phyloP scores from a whole-genome alignment of 2,797 vertebrate species.

The Lutjanus argentimaculatus region DNA sequence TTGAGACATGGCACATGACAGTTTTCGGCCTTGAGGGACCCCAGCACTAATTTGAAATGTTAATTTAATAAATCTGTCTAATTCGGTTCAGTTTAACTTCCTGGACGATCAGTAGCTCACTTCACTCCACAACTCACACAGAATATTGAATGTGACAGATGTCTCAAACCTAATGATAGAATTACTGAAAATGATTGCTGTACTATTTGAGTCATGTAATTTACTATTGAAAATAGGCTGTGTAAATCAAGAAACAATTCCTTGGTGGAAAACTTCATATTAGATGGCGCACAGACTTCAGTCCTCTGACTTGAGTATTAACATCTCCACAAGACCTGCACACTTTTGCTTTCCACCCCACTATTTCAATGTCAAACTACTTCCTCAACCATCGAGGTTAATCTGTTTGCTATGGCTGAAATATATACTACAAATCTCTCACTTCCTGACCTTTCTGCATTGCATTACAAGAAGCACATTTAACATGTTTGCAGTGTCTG shows the following conservation, averaged over 20 bases:
- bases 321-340: background rate
- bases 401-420: background rate
- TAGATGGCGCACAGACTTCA: too few relatives aligned
- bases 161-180: background rate
- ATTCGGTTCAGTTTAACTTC: conserved; percentile 20
- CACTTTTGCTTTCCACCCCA: background rate
- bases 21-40: conserved; percentile 14
- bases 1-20: conserved; percentile 34
- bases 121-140: background rate
- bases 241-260: too few relatives aligned
- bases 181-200: background rate
- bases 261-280: too few relatives aligned
- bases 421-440: background rate
- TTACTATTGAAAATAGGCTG: background rate
- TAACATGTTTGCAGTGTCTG: background rate
- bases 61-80: conserved; percentile 35
- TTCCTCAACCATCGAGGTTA: too few relatives aligned
- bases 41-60: background rate
- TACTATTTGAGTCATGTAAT: background rate
- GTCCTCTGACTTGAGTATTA: background rate
- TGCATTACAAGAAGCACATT: background rate
- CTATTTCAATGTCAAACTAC: background rate
- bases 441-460: too few relatives aligned
- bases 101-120: too few relatives aligned
- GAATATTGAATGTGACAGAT: background rate